Evolutionary conservation across 2,797 vertebrate species (phyloP).

Genomic region (Scyliorhinus canicula): DNA sequence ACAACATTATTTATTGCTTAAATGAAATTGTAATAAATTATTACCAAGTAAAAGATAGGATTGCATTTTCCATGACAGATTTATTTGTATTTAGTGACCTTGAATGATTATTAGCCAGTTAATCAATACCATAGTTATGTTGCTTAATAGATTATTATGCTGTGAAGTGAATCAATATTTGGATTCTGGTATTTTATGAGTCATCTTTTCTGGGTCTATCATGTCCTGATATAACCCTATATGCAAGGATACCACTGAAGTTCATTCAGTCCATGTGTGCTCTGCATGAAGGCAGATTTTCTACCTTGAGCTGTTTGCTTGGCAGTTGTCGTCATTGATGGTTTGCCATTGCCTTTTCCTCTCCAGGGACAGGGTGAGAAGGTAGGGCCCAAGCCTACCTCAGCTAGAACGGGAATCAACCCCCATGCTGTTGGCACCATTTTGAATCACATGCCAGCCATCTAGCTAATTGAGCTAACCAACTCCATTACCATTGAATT

Average conservation of each 20-base stretch:
- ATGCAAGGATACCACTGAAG: not conserved
- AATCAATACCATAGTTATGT: slow-evolving; percentile 13
- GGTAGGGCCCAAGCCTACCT: not conserved
- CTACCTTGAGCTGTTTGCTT: not conserved
- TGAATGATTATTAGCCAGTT: slow-evolving; percentile 14
- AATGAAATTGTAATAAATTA: slow-evolving; percentile 31
- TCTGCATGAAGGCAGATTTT: not conserved
- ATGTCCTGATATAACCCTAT: not conserved
- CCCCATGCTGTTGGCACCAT: not conserved
- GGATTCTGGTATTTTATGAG: not conserved
- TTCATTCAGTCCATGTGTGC: not conserved
- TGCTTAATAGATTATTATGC: not conserved
- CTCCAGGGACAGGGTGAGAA: not conserved
- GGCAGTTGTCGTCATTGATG: not conserved
- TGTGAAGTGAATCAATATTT: slow-evolving; percentile 2
- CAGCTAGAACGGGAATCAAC: not conserved
- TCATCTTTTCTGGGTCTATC: not conserved
- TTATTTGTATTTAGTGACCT: slow-evolving; percentile 7
- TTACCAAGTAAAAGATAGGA: not conserved
- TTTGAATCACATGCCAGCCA: not conserved
- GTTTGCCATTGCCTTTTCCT: not conserved
- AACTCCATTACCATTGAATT: not conserved
- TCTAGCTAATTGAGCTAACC: too few species aligned
- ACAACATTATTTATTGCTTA: not conserved
- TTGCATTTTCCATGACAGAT: not conserved